Base-by-base conservation (phyloP, 1,140 invertebrate genomes). In the Antheraea mylitta region DNA sequence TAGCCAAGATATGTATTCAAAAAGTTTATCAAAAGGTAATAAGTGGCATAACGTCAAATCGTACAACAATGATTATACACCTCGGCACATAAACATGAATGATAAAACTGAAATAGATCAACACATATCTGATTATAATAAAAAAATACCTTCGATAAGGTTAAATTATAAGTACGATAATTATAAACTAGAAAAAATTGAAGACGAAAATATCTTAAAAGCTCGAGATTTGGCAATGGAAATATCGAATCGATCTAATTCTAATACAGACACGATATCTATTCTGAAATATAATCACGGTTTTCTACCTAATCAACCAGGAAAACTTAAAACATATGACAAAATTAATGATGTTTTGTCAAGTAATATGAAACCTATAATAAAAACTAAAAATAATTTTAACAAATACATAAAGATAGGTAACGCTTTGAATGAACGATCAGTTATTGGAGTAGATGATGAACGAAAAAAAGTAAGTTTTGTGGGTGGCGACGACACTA, bases 31-130 rank as follows among this genome's bases (percentile, higher is more conserved):
- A 60, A 79, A 73, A 63, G 77, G 67, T 4, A 85, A 85, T 73
- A 88, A 90, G 73, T 89, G 89, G 89, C 86, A 86, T 67, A 89
- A 89, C 72, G 75, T 85, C 11, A 89, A 87, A 70, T 79, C 86
- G 18, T 88, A 85, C 64, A 87, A 68, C 71, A 87, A 87, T 70
- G 80, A 85, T 65, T 86, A 82, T 59, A 84, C 85, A 22, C 86
- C 86, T 0, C 76, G 85, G 9, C 67, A 72, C 38, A 72, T 83
- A 38, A 80, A 80, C 66, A 61, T 81, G 59, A 64, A 71, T 67
- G 70, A 62, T 58, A 64, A 75, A 61, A 74, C 64, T 62, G 66
- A 60, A 66, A 69, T 76, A 10, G 76, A 85, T 7, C 58, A 66
- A 59, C 79, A 79, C 69, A 71, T 79, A 68, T 64, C 71, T 13